Evolutionary conservation across 2,113 vertebrate species (phyloP).

Genomic region (Equus quagga): DNA sequence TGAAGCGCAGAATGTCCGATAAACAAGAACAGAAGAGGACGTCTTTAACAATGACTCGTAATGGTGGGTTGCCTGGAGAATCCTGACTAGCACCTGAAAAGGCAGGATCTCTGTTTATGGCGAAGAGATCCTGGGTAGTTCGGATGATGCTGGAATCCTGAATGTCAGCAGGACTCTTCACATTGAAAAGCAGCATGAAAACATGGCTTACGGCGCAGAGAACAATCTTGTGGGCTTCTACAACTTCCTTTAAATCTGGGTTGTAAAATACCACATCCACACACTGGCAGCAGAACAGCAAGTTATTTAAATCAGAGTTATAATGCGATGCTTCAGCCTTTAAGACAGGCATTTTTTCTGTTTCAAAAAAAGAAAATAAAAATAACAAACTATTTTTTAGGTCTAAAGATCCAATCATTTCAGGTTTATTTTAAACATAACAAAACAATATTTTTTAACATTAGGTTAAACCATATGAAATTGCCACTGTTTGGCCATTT

Average conservation of each 20-base stretch:
- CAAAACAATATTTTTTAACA: not conserved
- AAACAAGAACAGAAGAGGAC: slow-evolving; percentile 92
- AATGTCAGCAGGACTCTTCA: slow-evolving; percentile 86
- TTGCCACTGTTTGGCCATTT: slow-evolving; percentile 3
- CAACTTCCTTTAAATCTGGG: slow-evolving; percentile 89
- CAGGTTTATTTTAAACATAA: not conserved
- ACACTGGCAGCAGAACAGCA: slow-evolving; percentile 94
- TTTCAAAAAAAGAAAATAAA: slow-evolving; percentile 69
- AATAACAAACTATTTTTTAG: not conserved
- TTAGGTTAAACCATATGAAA: not conserved
- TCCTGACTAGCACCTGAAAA: slow-evolving; percentile 76
- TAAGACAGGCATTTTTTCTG: slow-evolving; percentile 95
- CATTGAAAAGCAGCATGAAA: slow-evolving; percentile 94
- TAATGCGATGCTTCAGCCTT: slow-evolving; percentile 95
- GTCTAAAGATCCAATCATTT: not conserved
- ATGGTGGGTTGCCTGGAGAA: slow-evolving; percentile 85
- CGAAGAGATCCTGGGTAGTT: slow-evolving; percentile 89
- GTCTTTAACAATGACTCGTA: slow-evolving; percentile 95
- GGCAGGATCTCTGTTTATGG: slow-evolving; percentile 78
- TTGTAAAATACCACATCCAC: slow-evolving; percentile 95
- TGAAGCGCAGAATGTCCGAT: slow-evolving; percentile 95
- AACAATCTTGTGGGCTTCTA: slow-evolving; percentile 95
- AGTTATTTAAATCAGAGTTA: slow-evolving; percentile 93
- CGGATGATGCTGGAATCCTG: slow-evolving; percentile 85
- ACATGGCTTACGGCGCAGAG: slow-evolving; percentile 95